phyloP scores from a whole-genome alignment of 2,888 invertebrate genomes.

The Synanthedon tipuliformis region DNA sequence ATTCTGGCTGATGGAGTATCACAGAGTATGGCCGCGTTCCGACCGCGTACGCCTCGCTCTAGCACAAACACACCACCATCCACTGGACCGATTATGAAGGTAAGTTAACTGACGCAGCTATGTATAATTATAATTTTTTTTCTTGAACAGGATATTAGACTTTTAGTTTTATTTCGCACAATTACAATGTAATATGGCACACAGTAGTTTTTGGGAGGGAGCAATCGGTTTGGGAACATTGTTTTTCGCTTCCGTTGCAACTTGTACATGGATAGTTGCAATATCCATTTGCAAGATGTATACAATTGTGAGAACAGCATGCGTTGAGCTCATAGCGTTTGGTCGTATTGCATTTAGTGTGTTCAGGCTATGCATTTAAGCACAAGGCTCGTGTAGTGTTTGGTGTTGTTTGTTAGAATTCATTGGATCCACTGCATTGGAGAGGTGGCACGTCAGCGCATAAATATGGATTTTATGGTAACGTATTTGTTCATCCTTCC shows the following conservation, averaged over 20 bases:
- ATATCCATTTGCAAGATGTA: constrained; percentile 61
- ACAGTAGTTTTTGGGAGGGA: constrained; percentile 65
- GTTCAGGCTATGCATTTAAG: constrained; percentile 61
- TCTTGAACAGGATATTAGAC: constrained; percentile 43
- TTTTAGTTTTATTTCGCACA: constrained; percentile 54
- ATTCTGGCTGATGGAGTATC: constrained; percentile 98
- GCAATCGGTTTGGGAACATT: constrained; percentile 61
- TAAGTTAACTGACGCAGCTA: constrained; percentile 59
- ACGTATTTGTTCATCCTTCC: constrained; percentile 58
- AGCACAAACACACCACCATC: constrained; percentile 77
- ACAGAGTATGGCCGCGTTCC: constrained; percentile 99
- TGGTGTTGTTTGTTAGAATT: constrained; percentile 62
- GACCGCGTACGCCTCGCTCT: constrained; percentile 90
- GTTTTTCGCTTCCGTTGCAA: constrained; percentile 44
- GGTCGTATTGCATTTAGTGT: constrained; percentile 64
- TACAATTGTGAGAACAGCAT: constrained; percentile 57
- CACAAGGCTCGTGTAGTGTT: constrained; percentile 64
- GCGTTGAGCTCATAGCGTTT: constrained; percentile 66
- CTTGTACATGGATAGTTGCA: constrained; percentile 51
- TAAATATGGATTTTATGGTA: constrained; percentile 59
- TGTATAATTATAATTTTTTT: constrained; percentile 22
- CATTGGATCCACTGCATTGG: constrained; percentile 66
- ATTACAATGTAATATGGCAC: constrained; percentile 47
- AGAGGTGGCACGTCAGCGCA: constrained; percentile 66
- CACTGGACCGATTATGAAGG: constrained; percentile 96